phyloP scores from a whole-genome alignment of 2,797 vertebrate species.

The Pipistrellus pipistrellus region DNA sequence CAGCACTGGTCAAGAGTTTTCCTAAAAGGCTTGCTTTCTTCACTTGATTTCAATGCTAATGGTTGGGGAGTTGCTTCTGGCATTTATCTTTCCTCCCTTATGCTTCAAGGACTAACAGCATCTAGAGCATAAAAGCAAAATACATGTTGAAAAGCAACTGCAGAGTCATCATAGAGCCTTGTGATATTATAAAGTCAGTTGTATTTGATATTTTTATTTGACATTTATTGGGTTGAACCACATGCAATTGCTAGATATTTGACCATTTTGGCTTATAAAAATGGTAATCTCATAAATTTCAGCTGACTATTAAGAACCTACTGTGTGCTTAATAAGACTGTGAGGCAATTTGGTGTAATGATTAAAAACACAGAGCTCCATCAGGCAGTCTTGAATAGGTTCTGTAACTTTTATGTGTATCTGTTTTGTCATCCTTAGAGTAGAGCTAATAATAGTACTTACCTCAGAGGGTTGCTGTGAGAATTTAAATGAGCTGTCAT shows the following conservation, averaged over 20 bases:
- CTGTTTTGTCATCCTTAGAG: slow-evolving; percentile 16
- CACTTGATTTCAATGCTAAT: background rate
- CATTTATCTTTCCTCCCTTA: background rate
- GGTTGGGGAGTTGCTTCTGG: background rate
- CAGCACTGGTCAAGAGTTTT: background rate
- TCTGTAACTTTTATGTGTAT: slow-evolving; percentile 38
- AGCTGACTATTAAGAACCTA: slow-evolving; percentile 7
- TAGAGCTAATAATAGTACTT: slow-evolving; percentile 22
- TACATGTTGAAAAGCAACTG: slow-evolving; percentile 3
- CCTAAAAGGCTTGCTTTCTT: slow-evolving; percentile 22
- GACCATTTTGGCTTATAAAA: slow-evolving; percentile 11
- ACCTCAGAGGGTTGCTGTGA: background rate
- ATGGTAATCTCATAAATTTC: background rate
- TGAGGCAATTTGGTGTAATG: background rate
- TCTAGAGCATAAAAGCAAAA: background rate
- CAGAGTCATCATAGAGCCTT: background rate
- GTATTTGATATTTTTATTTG: slow-evolving; percentile 41
- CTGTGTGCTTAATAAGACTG: slow-evolving; percentile 26
- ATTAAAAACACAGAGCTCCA: slow-evolving; percentile 28
- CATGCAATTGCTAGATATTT: slow-evolving; percentile 31
- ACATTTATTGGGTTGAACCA: background rate
- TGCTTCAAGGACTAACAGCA: background rate
- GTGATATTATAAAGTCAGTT: background rate
- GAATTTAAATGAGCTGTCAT: slow-evolving; percentile 3
- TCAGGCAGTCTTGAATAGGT: background rate